Evolutionary conservation across 1,140 invertebrate species (phyloP).

Genomic region (Oryzaephilus surinamensis): DNA sequence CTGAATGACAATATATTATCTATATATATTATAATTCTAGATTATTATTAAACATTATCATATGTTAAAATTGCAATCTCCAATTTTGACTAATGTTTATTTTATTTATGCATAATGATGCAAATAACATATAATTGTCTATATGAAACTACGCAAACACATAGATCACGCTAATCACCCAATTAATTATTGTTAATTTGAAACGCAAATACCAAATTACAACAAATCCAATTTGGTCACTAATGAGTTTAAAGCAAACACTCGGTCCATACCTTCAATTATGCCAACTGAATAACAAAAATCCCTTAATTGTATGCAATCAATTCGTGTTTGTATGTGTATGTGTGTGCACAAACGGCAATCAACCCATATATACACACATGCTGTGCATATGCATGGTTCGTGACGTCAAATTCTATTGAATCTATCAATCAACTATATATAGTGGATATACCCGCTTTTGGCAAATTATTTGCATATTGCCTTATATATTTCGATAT

Average conservation of each 20-base stretch:
- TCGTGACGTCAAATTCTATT: slow-evolving; percentile 7
- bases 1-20: too few species aligned
- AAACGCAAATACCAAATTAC: slow-evolving; percentile 32
- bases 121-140: slow-evolving; percentile 27
- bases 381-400: slow-evolving; percentile 17
- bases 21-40: too few species aligned
- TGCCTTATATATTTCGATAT: slow-evolving; percentile 8
- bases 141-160: slow-evolving; percentile 16
- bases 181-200: slow-evolving; percentile 37
- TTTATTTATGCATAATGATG: slow-evolving; percentile 23
- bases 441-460: neutral
- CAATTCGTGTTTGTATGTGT: slow-evolving; percentile 23
- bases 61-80: too few species aligned
- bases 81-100: too few species aligned
- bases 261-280: slow-evolving; percentile 21
- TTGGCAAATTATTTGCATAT: neutral
- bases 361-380: too few species aligned
- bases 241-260: slow-evolving; percentile 34
- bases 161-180: slow-evolving; percentile 35
- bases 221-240: slow-evolving; percentile 31
- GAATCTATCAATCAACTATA: neutral
- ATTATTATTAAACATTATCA: too few species aligned
- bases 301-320: slow-evolving; percentile 29
- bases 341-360: too few species aligned
- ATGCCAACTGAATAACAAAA: slow-evolving; percentile 23